Conservation (phyloP, 2,888 invertebrate species). For the Brachylomia viminalis region DNA sequence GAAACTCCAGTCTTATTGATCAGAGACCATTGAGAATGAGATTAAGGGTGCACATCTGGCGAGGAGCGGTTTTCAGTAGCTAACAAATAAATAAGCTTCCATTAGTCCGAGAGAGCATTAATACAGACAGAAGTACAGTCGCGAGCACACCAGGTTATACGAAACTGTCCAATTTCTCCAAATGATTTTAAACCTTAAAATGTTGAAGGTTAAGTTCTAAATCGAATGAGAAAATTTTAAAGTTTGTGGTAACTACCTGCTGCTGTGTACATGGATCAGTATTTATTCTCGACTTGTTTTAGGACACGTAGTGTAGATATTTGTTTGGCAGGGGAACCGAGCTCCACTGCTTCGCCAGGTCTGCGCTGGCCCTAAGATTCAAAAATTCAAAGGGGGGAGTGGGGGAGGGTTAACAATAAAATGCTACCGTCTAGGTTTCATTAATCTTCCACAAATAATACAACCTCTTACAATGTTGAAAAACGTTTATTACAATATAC, state of each 20-base stretch:
- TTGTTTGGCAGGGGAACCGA: background rate
- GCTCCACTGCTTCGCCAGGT: no score
- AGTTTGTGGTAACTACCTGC: no score
- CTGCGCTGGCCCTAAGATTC: no score
- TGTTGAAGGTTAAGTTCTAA: no score
- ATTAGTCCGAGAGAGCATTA: background rate
- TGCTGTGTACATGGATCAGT: no score
- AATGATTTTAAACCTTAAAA: no score
- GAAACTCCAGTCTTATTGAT: background rate
- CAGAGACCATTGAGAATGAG: background rate
- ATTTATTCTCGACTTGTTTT: background rate
- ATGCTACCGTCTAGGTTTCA: background rate
- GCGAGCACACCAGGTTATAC: no score
- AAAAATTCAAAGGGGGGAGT: background rate
- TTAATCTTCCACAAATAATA: background rate
- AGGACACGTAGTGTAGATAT: background rate
- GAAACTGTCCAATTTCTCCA: no score
- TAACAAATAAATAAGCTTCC: background rate
- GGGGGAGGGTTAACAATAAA: background rate
- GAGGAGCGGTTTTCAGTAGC: background rate
- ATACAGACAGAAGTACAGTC: background rate
- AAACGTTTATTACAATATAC: conserved; percentile 15
- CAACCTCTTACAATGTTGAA: background rate
- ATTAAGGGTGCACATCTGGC: background rate
- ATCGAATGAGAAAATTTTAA: no score